Conservation (phyloP, 2,797 vertebrate genomes). For the Danio tinwini region DNA sequence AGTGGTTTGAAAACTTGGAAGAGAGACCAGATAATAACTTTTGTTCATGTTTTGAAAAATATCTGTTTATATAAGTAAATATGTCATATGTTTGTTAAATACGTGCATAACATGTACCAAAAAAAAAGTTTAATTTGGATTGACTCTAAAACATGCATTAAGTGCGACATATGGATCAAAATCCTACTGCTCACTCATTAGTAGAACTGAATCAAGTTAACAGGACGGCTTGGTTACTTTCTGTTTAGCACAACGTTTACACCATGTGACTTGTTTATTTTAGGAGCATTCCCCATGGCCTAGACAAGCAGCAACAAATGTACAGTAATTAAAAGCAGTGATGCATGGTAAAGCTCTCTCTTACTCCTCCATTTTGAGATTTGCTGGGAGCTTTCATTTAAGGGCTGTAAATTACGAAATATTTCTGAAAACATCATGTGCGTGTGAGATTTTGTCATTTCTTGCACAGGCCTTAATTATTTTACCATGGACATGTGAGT, state of each 20-base stretch:
- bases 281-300: background rate
- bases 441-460: background rate
- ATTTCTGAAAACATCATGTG: background rate
- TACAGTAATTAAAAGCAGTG: background rate
- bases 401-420: background rate
- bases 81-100: background rate
- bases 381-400: background rate
- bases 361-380: background rate
- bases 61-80: background rate
- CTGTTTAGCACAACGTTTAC: slow-evolving; percentile 1
- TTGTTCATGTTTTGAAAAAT: background rate
- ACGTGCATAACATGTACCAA: background rate
- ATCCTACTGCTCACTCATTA: background rate
- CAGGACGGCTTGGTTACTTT: background rate
- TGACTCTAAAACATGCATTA: background rate
- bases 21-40: background rate
- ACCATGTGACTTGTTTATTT: background rate
- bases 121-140: background rate
- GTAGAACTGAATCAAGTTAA: background rate
- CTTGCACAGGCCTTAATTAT: background rate
- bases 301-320: slow-evolving; percentile 13
- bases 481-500: background rate
- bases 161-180: background rate
- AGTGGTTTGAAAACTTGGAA: background rate
- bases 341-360: background rate